phyloP scores from a whole-genome alignment of 2,888 invertebrate genomes.

The Patella pellucida region DNA sequence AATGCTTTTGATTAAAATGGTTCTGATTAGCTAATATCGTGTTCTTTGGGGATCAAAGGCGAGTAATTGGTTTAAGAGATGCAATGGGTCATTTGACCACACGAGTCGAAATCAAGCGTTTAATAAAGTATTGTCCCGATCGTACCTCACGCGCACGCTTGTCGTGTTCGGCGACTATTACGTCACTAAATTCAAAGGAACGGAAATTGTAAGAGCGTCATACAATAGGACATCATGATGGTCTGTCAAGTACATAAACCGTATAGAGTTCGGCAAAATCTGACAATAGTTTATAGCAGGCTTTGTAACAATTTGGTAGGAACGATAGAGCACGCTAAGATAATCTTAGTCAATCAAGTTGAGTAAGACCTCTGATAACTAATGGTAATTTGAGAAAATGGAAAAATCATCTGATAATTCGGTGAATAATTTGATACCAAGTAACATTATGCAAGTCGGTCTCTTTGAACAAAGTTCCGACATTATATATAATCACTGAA shows the following conservation, averaged over 20 bases:
- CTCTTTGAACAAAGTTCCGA: too few relatives aligned
- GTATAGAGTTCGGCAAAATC: neutral
- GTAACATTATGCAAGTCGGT: too few relatives aligned
- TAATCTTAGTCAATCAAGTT: too few relatives aligned
- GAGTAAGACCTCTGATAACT: neutral
- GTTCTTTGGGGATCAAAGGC: neutral
- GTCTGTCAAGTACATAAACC: neutral
- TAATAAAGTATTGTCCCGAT: neutral
- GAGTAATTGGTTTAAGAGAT: neutral
- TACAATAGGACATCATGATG: neutral
- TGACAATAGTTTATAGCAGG: neutral
- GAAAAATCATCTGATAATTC: slow-evolving; percentile 6
- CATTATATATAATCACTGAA: too few relatives aligned
- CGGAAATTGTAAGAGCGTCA: neutral
- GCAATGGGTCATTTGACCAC: slow-evolving; percentile 11
- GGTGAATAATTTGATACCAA: neutral
- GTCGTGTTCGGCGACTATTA: slow-evolving; percentile 5
- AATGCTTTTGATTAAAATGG: too few relatives aligned
- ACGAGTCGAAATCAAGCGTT: neutral
- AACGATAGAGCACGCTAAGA: too few relatives aligned
- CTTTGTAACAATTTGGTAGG: too few relatives aligned
- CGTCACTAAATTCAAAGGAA: neutral
- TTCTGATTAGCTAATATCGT: too few relatives aligned
- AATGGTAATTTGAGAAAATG: neutral
- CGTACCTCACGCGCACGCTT: slow-evolving; percentile 5